phyloP scores from a whole-genome alignment of 2,113 vertebrate genomes.

The Phyllopteryx taeniolatus region DNA sequence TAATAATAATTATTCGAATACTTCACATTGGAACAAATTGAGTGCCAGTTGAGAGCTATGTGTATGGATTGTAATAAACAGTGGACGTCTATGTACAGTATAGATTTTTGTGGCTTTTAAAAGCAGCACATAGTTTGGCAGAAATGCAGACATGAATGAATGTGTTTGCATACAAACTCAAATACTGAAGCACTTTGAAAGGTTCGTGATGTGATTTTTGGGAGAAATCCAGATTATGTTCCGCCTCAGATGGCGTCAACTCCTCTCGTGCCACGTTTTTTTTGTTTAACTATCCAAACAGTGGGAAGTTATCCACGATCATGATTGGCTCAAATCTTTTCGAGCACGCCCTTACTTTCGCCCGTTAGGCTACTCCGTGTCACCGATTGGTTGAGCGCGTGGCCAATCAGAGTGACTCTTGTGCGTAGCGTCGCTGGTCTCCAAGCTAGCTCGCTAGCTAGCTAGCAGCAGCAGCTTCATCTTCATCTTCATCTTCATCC shows the following conservation, averaged over 20 bases:
- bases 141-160: no score
- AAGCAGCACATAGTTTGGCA: no score
- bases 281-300: constrained; percentile 27
- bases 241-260: constrained; percentile 33
- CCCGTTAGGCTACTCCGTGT: rapidly evolving
- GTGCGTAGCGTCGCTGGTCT: constrained; percentile 42
- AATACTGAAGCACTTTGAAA: neutral
- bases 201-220: neutral
- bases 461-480: neutral
- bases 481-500: constrained; percentile 10
- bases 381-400: constrained; percentile 12
- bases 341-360: constrained; percentile 3
- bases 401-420: constrained; percentile 40
- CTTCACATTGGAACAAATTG: no score
- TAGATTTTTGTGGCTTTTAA: no score
- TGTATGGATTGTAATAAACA: no score
- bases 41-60: no score
- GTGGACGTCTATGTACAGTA: no score
- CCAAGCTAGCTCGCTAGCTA: constrained; percentile 33
- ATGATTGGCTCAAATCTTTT: constrained; percentile 25
- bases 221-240: neutral
- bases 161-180: neutral
- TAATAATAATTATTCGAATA: no score
- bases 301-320: constrained; percentile 3
- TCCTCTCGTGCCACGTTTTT: constrained; percentile 58